Evolutionary conservation across 1,140 invertebrate species (phyloP).

Genomic region (Cecropterus lyciades): DNA sequence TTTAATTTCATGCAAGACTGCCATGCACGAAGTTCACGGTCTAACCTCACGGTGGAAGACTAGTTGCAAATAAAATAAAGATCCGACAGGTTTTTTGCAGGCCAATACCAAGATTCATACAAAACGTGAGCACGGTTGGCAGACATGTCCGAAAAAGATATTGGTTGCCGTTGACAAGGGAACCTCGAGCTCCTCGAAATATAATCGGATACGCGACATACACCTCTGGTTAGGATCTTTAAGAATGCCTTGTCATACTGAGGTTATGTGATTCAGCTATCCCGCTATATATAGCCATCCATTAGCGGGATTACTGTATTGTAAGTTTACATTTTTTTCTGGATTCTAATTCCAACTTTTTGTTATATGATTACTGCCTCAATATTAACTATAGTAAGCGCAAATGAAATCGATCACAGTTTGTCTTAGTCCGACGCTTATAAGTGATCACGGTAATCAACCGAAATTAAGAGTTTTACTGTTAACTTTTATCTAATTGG

Average conservation of each 20-base stretch:
- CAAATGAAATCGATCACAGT: too few species aligned
- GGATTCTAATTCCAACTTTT: too few species aligned
- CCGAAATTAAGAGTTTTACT: too few species aligned
- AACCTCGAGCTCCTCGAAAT: neutral
- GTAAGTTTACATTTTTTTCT: too few species aligned
- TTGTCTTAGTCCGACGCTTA: too few species aligned
- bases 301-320: neutral
- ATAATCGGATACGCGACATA: neutral
- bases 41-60: too few species aligned
- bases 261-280: neutral
- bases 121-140: slow-evolving; percentile 9
- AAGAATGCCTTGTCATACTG: neutral
- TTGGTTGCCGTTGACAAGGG: slow-evolving; percentile 4
- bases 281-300: neutral
- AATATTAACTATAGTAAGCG: too few species aligned
- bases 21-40: too few species aligned
- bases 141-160: slow-evolving; percentile 8
- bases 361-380: too few species aligned
- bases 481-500: too few species aligned
- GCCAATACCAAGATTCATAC: neutral
- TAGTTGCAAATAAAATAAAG: neutral
- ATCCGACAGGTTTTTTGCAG: neutral
- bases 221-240: neutral
- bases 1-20: too few species aligned
- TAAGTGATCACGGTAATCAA: too few species aligned